Conservation (phyloP, 2,113 vertebrate species). For the Chrysemys picta region DNA sequence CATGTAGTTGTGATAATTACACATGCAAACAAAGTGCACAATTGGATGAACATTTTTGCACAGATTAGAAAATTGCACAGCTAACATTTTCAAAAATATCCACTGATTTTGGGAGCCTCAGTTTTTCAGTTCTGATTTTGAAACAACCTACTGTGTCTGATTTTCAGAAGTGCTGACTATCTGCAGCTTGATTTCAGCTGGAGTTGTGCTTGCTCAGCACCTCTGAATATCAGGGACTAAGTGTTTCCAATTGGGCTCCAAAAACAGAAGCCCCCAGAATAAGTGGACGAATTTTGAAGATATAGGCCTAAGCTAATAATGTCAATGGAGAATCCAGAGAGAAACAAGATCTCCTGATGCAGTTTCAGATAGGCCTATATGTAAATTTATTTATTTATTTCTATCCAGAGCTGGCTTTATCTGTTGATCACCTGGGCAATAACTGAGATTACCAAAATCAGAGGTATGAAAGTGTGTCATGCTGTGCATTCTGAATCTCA, state of each 20-base stretch:
- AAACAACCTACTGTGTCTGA: neutral
- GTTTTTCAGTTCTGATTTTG: neutral
- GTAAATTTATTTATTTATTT: no score
- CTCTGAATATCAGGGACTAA: neutral
- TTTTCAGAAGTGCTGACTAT: neutral
- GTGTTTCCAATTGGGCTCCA: no score
- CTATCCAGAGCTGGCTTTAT: neutral
- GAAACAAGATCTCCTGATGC: no score
- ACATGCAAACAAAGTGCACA: neutral
- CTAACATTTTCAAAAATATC: neutral
- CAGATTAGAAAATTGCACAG: neutral
- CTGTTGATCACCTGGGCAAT: neutral
- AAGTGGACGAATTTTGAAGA: no score
- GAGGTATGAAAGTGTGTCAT: neutral
- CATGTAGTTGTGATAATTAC: neutral
- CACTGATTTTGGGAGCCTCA: neutral
- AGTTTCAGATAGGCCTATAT: no score
- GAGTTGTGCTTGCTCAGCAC: neutral
- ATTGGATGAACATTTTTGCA: neutral
- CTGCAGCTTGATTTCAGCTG: neutral
- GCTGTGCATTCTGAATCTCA: neutral
- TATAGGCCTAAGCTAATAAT: no score
- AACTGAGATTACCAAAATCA: neutral
- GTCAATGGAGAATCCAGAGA: no score
- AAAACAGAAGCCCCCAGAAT: no score